phyloP scores from a whole-genome alignment of 2,888 invertebrate genomes.

The Drosophila merina region DNA sequence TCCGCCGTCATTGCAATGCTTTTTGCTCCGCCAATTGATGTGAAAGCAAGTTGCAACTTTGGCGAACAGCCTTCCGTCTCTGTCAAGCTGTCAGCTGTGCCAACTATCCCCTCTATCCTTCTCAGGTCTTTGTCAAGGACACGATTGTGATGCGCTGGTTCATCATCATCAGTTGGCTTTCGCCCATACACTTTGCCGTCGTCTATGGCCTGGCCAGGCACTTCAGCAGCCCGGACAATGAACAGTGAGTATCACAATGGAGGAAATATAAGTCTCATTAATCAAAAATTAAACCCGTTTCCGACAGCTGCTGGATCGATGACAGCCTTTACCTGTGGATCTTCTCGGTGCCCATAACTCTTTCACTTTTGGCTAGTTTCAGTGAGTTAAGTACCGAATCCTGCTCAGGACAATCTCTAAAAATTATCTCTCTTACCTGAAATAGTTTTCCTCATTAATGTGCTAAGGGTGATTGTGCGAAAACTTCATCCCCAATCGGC shows the following conservation, averaged over 20 bases:
- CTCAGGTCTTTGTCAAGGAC: constrained; percentile 89
- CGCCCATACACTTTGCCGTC: constrained; percentile 86
- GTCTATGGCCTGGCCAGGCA: constrained; percentile 82
- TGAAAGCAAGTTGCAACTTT: constrained; percentile 41
- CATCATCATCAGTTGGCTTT: constrained; percentile 88
- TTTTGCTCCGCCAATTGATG: constrained; percentile 48
- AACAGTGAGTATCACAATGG: constrained; percentile 84
- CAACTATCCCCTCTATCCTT: not conserved
- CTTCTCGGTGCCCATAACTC: constrained; percentile 86
- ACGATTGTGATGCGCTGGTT: constrained; percentile 89
- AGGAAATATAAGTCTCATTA: not conserved
- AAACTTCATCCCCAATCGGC: constrained; percentile 87
- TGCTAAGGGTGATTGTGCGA: constrained; percentile 87
- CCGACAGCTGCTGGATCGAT: constrained; percentile 88
- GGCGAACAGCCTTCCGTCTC: constrained; percentile 16
- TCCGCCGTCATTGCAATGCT: constrained; percentile 1
- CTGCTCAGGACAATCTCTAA: not conserved
- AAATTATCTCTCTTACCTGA: not conserved
- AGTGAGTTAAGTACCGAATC: constrained; percentile 82
- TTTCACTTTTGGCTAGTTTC: constrained; percentile 86
- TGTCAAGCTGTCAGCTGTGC: constrained; percentile 44
- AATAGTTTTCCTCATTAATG: constrained; percentile 88
- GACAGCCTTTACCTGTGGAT: constrained; percentile 87
- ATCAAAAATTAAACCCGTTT: not conserved
- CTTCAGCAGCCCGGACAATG: constrained; percentile 85